phyloP scores from a whole-genome alignment of 2,888 invertebrate species.

The Girardia tigrina region DNA sequence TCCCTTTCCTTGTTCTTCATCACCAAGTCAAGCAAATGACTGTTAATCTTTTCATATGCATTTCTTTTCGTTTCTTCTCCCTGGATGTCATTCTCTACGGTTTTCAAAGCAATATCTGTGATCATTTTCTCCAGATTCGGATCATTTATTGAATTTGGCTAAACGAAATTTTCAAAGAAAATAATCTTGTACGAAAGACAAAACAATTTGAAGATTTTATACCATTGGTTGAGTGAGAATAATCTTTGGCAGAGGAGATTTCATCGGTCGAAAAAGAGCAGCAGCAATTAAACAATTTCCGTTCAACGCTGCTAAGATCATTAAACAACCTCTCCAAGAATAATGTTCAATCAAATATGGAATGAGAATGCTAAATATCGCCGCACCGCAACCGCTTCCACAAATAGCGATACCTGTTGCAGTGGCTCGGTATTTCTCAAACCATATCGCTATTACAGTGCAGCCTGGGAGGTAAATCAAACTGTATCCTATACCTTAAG shows the following conservation, averaged over 20 bases:
- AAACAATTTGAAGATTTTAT: too few species aligned
- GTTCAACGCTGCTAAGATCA: slow-evolving; percentile 65
- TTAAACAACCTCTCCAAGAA: slow-evolving; percentile 63
- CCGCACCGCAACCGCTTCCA: slow-evolving; percentile 86
- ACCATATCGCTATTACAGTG: slow-evolving; percentile 89
- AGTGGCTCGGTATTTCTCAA: slow-evolving; percentile 77
- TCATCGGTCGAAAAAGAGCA: slow-evolving; percentile 68
- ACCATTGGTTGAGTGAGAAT: not conserved
- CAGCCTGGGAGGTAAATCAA: slow-evolving; percentile 93
- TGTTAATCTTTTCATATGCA: not conserved
- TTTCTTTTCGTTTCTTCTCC: not conserved
- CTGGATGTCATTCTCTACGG: not conserved
- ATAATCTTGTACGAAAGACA: too few species aligned
- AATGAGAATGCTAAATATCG: slow-evolving; percentile 63
- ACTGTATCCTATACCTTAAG: slow-evolving; percentile 82
- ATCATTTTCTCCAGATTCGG: slow-evolving; percentile 10
- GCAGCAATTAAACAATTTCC: slow-evolving; percentile 66
- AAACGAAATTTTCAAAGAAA: too few species aligned
- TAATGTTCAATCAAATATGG: slow-evolving; percentile 58
- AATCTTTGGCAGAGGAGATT: slow-evolving; percentile 34
- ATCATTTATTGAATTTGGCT: not conserved
- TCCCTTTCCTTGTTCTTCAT: slow-evolving; percentile 15
- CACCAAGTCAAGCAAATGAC: not conserved
- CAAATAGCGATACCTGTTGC: slow-evolving; percentile 90
- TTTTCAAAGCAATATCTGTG: not conserved